Evolutionary conservation across 2,797 vertebrate species (phyloP).

Genomic region (Macroramphosus scolopax): DNA sequence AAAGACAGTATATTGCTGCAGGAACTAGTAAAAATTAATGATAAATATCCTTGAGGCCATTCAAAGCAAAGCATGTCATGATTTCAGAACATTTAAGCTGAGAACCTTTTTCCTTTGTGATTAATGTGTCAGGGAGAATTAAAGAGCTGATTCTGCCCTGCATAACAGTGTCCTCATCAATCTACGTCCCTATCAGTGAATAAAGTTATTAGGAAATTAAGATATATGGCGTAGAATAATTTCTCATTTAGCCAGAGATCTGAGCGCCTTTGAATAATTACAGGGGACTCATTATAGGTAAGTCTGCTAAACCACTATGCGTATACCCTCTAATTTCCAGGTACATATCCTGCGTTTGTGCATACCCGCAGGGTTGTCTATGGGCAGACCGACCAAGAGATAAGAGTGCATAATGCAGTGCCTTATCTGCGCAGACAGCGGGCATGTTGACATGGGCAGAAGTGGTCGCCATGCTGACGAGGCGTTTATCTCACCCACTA

Average conservation of each 20-base stretch:
- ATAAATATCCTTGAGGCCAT: slow-evolving; percentile 4
- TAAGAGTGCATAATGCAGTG: slow-evolving; percentile 56
- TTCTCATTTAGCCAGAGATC: not conserved
- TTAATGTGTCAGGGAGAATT: slow-evolving; percentile 15
- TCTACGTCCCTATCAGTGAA: slow-evolving; percentile 11
- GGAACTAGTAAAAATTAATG: too few relatives aligned
- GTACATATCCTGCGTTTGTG: slow-evolving; percentile 43
- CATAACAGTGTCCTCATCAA: slow-evolving; percentile 24
- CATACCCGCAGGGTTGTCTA: slow-evolving; percentile 18
- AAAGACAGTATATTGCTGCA: not conserved
- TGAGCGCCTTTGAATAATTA: slow-evolving; percentile 6
- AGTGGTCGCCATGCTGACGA: slow-evolving; percentile 67
- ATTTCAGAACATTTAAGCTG: slow-evolving; percentile 14
- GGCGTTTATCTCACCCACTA: slow-evolving; percentile 66
- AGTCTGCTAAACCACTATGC: too few relatives aligned
- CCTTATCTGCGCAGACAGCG: slow-evolving; percentile 73
- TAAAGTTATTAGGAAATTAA: slow-evolving; percentile 17
- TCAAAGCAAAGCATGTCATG: slow-evolving; percentile 9
- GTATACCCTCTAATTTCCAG: slow-evolving; percentile 13
- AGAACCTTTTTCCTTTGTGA: slow-evolving; percentile 27
- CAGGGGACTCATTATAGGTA: too few relatives aligned
- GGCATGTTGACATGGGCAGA: slow-evolving; percentile 60
- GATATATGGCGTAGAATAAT: not conserved
- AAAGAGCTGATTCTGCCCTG: slow-evolving; percentile 12
- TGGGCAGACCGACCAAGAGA: slow-evolving; percentile 53